phyloP scores from a whole-genome alignment of 2,113 vertebrate genomes.

The Limnothrissa miodon region DNA sequence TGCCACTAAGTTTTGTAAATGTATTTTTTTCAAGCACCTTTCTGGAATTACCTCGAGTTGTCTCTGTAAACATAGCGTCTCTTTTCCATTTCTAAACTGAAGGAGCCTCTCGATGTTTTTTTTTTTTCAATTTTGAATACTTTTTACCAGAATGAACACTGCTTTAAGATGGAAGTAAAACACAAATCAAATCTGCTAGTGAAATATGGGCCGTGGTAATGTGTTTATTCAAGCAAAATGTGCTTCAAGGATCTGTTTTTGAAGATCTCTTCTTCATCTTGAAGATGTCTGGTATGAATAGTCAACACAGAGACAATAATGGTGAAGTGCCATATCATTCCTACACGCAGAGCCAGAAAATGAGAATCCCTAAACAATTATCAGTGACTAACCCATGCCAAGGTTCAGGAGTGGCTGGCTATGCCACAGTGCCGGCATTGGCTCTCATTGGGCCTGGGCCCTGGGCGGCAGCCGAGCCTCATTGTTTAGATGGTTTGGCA shows the following conservation, averaged over 20 bases:
- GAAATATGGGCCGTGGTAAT: neutral
- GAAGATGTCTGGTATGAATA: neutral
- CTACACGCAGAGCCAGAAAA: neutral
- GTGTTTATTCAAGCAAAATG: neutral
- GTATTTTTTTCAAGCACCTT: neutral
- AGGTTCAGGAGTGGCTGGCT: neutral
- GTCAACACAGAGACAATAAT: neutral
- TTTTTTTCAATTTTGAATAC: neutral
- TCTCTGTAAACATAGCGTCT: neutral
- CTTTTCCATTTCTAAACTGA: neutral
- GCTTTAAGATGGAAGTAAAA: neutral
- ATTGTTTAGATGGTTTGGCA: neutral
- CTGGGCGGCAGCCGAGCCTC: neutral
- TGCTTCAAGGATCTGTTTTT: neutral
- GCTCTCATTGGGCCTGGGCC: neutral
- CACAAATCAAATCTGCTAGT: neutral
- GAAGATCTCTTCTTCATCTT: neutral
- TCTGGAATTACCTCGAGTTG: neutral
- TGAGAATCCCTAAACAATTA: neutral
- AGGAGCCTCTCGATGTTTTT: neutral
- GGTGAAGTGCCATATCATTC: neutral
- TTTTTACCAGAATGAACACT: neutral
- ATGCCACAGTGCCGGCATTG: neutral
- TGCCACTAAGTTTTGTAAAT: neutral
- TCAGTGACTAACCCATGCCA: neutral